Percentiles rank a stretch among this genome's conserved stretches.
Evolutionary conservation across 2,797 vertebrate species (phyloP).

Genomic region (Decapterus maruadsi): DNA sequence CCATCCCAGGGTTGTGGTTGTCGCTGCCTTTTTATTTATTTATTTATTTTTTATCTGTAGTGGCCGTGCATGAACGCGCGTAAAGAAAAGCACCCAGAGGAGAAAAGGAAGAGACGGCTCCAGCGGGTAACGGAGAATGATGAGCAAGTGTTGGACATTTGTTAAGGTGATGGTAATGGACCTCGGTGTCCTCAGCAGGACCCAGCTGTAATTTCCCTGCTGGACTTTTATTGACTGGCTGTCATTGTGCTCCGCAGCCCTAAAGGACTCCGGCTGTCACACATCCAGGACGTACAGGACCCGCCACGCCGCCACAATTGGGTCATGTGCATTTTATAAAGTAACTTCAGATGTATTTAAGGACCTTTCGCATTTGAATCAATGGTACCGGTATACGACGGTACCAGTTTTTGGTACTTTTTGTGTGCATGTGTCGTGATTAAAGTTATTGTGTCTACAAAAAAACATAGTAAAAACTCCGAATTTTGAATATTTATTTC

Average conservation of each 20-base stretch:
- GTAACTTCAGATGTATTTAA: slow-evolving; percentile 29
- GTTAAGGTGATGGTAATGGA: slow-evolving; percentile 70
- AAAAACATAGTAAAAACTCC: no score
- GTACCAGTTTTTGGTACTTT: no score
- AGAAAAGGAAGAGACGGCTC: slow-evolving; percentile 29
- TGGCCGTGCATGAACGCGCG: slow-evolving; percentile 1
- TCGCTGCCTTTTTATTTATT: slow-evolving; percentile 15
- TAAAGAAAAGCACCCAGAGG: slow-evolving; percentile 31
- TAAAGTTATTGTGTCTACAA: no score
- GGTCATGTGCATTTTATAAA: slow-evolving; percentile 42
- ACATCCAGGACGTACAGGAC: slow-evolving; percentile 46
- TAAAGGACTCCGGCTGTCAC: slow-evolving; percentile 67
- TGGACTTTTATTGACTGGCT: slow-evolving; percentile 71
- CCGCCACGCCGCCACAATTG: slow-evolving; percentile 1
- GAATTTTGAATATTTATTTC: no score
- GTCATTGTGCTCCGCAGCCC: slow-evolving; percentile 54
- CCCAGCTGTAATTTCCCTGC: slow-evolving; percentile 66
- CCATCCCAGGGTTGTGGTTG: slow-evolving; percentile 25
- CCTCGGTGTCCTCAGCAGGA: slow-evolving; percentile 37
- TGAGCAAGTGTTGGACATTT: slow-evolving; percentile 60
- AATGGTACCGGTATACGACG: no score
- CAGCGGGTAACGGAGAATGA: slow-evolving; percentile 38
- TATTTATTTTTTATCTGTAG: background rate
- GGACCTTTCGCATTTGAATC: no score
- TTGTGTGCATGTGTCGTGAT: no score